These are phyloP conservation scores for Triplophysa yarkandensis DNA, from an alignment of 2,797 vertebrate species.

Conservation along the genomic window DNA sequence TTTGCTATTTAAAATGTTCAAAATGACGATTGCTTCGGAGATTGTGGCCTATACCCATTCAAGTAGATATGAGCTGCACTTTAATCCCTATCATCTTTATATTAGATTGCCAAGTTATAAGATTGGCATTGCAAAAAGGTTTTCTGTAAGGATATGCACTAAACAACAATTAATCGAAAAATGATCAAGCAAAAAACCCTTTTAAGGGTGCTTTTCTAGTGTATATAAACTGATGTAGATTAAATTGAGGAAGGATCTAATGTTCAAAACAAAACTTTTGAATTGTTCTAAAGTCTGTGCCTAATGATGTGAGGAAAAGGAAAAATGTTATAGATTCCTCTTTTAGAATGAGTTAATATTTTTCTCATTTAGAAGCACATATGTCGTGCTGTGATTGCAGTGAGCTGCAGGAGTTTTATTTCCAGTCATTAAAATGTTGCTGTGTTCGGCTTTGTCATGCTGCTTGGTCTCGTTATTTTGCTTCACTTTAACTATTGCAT, in stretches of 20 bases:
- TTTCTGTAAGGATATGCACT: neutral
- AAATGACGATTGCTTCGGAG: too few relatives aligned
- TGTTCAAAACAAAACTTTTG: neutral
- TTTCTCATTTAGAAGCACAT: slow-evolving; percentile 3
- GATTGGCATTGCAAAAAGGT: neutral
- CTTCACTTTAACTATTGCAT: neutral
- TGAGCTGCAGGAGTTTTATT: slow-evolving; percentile 10
- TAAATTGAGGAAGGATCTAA: neutral
- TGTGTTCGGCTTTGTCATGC: neutral
- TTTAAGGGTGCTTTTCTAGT: slow-evolving; percentile 1
- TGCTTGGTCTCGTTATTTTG: neutral
- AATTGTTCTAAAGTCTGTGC: neutral
- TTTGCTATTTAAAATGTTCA: too few relatives aligned
- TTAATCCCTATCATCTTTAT: neutral
- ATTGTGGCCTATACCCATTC: too few relatives aligned
- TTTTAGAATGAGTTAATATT: neutral
- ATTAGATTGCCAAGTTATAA: neutral
- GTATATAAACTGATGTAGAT: neutral
- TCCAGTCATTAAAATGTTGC: slow-evolving; percentile 18
- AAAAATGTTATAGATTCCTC: neutral
- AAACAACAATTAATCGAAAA: neutral
- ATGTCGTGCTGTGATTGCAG: slow-evolving; percentile 1
- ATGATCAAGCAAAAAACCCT: neutral
- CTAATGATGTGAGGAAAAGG: slow-evolving; percentile 13
- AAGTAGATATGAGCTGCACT: neutral